Base-by-base conservation (phyloP, 2,797 vertebrate genomes). In the Poeciliopsis presidionis region DNA sequence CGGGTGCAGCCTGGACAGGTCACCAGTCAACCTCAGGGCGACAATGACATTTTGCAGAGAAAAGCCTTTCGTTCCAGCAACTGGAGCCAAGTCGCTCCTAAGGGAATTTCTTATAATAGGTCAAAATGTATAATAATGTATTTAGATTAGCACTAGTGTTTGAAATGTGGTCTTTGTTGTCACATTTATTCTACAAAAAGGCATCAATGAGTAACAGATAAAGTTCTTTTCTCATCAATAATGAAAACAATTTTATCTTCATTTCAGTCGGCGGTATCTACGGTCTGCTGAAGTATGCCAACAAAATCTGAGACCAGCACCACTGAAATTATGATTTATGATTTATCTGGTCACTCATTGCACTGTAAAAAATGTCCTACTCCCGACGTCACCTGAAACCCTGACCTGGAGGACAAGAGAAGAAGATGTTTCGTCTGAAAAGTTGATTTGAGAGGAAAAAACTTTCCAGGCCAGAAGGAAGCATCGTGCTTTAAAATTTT, bases 231-330 rank as follows among this genome's bases (percentile, higher is more conserved):
- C 5, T 65, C 9, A 65, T 41, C 36, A 65, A 25, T 22, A 41
- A 22, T 22, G 18, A 39, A 65, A 39, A 22, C 20, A 39, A 13
- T 18, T 76, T 20, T 41, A 0, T 46, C 2, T 82, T 55, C 78
- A 22, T 77, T 91, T 7, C 89, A 95, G 94, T 94, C 88, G 95
- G 94, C 4, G 93, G 94, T 1, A 74, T 95, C 78, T 95, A 88
- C 73, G 94, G 91, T 6, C 14, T 13, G 7, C 80, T 95, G 80
- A 94, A 92, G 86, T 92, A 59, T 83, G 90, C 73, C 3, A 87
- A 90, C 9, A 94, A 2, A 84, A 11, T 91, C 59, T 92, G 73
- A 92, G 73, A 65, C 1, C 12, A 57, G 22, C 18, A 46, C 13
- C 7, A 0, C 36, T 20, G 30, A 55, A 36, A 72, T 12, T 2